A percentile compares a stretch with the other conserved stretches of the same genome.
Evolutionary conservation across 2,797 vertebrate species (phyloP).

Genomic region (Pseudochromis fuscus): DNA sequence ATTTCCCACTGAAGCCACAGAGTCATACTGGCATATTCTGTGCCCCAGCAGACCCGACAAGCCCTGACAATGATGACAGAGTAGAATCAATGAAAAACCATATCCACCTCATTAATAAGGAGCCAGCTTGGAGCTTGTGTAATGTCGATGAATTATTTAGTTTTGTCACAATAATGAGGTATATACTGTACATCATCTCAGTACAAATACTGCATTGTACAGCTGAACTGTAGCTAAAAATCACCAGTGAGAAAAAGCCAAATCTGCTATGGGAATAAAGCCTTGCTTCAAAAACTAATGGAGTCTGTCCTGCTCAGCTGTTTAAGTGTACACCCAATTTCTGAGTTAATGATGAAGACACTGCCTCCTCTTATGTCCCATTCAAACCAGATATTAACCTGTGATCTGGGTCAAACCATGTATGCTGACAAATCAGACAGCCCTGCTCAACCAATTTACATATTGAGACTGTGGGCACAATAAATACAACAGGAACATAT

Average conservation of each 20-base stretch:
- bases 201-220: conserved; percentile 2
- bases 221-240: conserved; percentile 3
- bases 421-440: background rate
- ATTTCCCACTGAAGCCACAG: conserved; percentile 83
- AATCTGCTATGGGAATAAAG: conserved; percentile 5
- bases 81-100: conserved; percentile 54
- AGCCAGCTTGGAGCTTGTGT: conserved; percentile 22
- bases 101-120: conserved; percentile 29
- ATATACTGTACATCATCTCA: background rate
- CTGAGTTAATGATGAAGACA: conserved; percentile 5
- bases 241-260: background rate
- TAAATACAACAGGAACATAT: too few species aligned
- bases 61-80: conserved; percentile 47
- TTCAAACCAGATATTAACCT: background rate
- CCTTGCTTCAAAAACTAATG: background rate
- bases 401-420: background rate
- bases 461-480: background rate
- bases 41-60: conserved; percentile 55
- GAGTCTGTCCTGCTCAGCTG: background rate
- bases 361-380: background rate
- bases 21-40: conserved; percentile 63
- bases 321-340: background rate
- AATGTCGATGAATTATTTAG: conserved; percentile 14
- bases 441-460: background rate
- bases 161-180: conserved; percentile 21